Base-by-base conservation (phyloP, 2,888 invertebrate genomes). In the Cerceris ruficornis region DNA sequence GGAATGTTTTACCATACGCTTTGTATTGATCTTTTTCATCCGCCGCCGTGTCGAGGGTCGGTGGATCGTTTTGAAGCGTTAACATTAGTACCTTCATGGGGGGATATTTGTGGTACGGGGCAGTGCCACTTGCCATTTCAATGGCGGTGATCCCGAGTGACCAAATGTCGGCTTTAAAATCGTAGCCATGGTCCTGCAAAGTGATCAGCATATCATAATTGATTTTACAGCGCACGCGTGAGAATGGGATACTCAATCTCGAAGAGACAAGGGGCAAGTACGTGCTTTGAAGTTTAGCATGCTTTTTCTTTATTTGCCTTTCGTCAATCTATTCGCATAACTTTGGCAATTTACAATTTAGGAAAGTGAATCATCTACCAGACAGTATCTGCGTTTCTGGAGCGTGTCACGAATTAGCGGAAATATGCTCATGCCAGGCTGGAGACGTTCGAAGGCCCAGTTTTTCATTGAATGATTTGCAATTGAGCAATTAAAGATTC, bases 1-100 rank as follows among this genome's bases (percentile, higher is more conserved):
- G 95, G 93, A 99, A 98, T 66, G 98, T 98, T 93, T 98, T 99
- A 41, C 99, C 99, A 90, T 99, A 99, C 0, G 96, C 96, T 93
- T 99, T 99, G 92, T 98, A 99, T 93, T 99, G 99, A 91, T 99
- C 99, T 92, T 98, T 98, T 88, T 98, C 98, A 86, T 98, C 98
- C 0, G 98, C 97, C 66, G 96, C 96, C 90, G 99, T 98, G 89
- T 99, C 99, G 87, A 99, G 93, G 57, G 96, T 97, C 0, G 99
- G 99, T 11, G 99, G 99, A 89, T 99, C 99, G 90, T 99, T 99
- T 93, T 99, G 98, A 75, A 99, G 93, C 0, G 99, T 99, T 82
- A 99, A 93, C 98, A 99, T 99, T 71, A 99, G 94, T 66, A 99
- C 98, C 94, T 99, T 99, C 99, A 99, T 99, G 0, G 99, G 98